phyloP scores from a whole-genome alignment of 2,113 vertebrate genomes.

The Rostratula benghalensis region DNA sequence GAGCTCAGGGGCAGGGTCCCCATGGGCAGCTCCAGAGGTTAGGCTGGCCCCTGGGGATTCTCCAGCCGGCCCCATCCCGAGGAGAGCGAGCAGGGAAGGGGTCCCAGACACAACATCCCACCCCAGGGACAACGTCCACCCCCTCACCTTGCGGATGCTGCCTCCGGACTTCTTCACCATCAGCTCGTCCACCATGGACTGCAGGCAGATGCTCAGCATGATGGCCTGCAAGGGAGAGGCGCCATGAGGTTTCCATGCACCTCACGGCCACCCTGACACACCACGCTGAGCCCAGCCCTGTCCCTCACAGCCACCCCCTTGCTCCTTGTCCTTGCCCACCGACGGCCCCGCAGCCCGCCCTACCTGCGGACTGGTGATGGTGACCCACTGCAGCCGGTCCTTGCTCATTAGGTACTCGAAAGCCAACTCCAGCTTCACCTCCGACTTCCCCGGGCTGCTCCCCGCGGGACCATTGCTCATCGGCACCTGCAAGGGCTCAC shows the following conservation, averaged over 20 bases:
- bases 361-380: constrained; percentile 98
- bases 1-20: background rate
- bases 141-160: constrained; percentile 93
- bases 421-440: constrained; percentile 95
- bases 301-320: background rate
- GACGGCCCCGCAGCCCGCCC: background rate
- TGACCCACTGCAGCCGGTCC: constrained; percentile 97
- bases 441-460: constrained; percentile 83
- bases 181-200: constrained; percentile 98
- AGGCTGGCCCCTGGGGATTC: background rate
- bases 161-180: constrained; percentile 99
- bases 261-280: rapidly evolving
- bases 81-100: background rate
- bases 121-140: background rate
- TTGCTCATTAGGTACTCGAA: constrained; percentile 99
- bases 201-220: constrained; percentile 99
- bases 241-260: rapidly evolving
- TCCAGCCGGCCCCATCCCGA: background rate
- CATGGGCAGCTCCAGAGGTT: background rate
- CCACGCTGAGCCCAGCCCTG: rapidly evolving
- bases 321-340: background rate
- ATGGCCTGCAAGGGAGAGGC: constrained; percentile 84
- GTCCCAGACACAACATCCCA: too few relatives aligned
- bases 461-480: constrained; percentile 83
- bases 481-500: constrained; percentile 81